Percentiles rank a stretch among this genome's conserved stretches.
These are phyloP conservation scores for Taeniopygia guttata DNA, from an alignment of 2,797 vertebrate species.

Conservation along the genomic window DNA sequence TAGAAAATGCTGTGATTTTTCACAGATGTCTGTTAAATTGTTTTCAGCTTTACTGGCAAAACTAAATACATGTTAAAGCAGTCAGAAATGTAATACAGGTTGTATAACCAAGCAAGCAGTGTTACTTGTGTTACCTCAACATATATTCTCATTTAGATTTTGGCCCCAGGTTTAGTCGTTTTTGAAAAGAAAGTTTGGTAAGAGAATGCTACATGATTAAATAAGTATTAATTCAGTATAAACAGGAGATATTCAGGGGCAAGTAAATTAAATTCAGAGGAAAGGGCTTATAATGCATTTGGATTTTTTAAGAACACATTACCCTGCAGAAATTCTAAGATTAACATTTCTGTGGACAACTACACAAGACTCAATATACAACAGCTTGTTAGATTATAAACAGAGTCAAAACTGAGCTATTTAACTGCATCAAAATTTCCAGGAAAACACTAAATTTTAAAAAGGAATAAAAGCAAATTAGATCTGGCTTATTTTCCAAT, in stretches of 20 bases:
- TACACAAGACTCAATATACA: not conserved
- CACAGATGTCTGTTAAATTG: not conserved
- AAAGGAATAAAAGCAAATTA: not conserved
- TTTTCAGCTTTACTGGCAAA: constrained; percentile 18
- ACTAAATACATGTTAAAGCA: not conserved
- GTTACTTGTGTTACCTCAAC: not conserved
- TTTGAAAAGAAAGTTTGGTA: not conserved
- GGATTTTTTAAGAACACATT: not conserved
- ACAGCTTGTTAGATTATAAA: not conserved
- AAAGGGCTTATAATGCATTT: not conserved
- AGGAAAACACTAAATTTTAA: not conserved
- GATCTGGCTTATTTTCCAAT: not conserved
- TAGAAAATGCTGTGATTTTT: not conserved
- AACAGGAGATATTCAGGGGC: not conserved
- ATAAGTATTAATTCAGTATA: not conserved
- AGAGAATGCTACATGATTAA: not conserved
- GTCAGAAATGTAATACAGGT: not conserved
- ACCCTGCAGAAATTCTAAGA: not conserved
- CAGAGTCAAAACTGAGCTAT: not conserved
- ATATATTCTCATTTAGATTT: not conserved
- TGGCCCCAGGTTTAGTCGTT: not conserved
- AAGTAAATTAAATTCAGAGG: not conserved
- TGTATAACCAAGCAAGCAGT: not conserved
- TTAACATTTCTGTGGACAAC: not conserved
- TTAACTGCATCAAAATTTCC: not conserved